Evolutionary conservation across 2,113 vertebrate species (phyloP).

Genomic region (Callionymus lyra): DNA sequence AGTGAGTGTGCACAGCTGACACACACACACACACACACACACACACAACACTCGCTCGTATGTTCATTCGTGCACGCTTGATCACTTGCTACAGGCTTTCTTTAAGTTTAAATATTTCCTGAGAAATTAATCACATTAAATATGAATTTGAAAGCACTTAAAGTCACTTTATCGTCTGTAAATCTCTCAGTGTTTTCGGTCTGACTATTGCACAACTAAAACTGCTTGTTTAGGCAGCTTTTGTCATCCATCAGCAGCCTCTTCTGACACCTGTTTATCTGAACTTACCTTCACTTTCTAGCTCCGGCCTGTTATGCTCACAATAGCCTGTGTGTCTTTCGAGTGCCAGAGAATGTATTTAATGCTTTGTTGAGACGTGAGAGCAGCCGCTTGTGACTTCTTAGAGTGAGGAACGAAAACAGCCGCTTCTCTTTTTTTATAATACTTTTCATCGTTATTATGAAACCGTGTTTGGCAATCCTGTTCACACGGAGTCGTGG

Average conservation of each 20-base stretch:
- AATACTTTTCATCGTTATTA: too few species aligned
- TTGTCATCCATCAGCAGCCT: slow-evolving; percentile 12
- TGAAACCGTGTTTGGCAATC: too few species aligned
- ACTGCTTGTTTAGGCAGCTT: slow-evolving; percentile 15
- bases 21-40: slow-evolving; percentile 16
- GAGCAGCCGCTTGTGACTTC: background rate
- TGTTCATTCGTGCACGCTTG: background rate
- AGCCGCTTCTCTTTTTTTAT: background rate
- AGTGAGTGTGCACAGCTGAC: slow-evolving; percentile 74
- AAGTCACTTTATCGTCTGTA: too few species aligned
- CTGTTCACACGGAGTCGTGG: too few species aligned
- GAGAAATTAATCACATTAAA: too few species aligned
- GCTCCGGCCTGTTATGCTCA: slow-evolving; percentile 1
- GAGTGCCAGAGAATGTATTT: too few species aligned
- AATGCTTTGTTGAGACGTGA: slow-evolving; percentile 2
- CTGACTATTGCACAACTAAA: background rate
- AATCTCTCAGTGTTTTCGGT: background rate
- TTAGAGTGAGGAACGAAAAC: background rate
- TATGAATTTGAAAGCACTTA: too few species aligned
- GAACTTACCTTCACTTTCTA: slow-evolving; percentile 1
- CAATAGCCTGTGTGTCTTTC: slow-evolving; percentile 4
- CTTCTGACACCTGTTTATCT: slow-evolving; percentile 10
- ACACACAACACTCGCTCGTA: slow-evolving; percentile 13
- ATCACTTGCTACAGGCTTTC: background rate
- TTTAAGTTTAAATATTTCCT: background rate